A percentile compares a stretch with the other conserved stretches of the same genome.
Conservation (phyloP, 2,113 vertebrate species). For the Trematomus loennbergii region DNA sequence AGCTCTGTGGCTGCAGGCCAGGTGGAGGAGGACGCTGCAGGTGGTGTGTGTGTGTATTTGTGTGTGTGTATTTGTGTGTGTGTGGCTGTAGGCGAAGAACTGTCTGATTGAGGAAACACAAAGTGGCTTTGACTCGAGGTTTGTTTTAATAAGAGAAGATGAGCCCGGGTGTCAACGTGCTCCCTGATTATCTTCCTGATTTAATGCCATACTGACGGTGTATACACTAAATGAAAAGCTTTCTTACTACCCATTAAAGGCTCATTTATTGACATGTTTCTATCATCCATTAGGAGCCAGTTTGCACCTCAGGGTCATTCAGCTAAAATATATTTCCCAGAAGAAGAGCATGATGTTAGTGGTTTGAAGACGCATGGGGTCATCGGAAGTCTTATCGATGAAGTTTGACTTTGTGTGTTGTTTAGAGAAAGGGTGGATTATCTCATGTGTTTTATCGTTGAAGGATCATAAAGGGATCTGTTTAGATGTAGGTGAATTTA, state of each 20-base stretch:
- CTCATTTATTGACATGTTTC: too few species aligned
- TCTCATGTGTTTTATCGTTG: neutral
- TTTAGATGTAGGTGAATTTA: neutral
- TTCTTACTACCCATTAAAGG: neutral
- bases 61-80: too few species aligned
- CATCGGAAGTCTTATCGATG: neutral
- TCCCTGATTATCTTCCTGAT: neutral
- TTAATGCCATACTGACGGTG: too few species aligned
- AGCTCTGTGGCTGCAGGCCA: neutral
- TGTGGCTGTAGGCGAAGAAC: too few species aligned
- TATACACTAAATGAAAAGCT: too few species aligned
- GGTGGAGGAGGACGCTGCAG: neutral
- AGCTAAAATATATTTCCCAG: neutral
- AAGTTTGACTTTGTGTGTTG: neutral
- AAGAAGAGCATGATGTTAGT: neutral
- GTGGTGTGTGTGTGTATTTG: too few species aligned
- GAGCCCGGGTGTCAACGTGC: neutral
- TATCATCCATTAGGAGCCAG: neutral
- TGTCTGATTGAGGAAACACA: neutral
- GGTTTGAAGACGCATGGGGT: neutral
- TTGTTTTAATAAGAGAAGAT: neutral
- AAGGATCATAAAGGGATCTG: slow-evolving; percentile 5
- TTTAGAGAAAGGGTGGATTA: neutral
- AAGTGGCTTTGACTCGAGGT: neutral
- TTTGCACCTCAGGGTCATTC: neutral